Evolutionary conservation across 2,113 vertebrate genomes (phyloP).

Genomic region (Stegostoma tigrinum): DNA sequence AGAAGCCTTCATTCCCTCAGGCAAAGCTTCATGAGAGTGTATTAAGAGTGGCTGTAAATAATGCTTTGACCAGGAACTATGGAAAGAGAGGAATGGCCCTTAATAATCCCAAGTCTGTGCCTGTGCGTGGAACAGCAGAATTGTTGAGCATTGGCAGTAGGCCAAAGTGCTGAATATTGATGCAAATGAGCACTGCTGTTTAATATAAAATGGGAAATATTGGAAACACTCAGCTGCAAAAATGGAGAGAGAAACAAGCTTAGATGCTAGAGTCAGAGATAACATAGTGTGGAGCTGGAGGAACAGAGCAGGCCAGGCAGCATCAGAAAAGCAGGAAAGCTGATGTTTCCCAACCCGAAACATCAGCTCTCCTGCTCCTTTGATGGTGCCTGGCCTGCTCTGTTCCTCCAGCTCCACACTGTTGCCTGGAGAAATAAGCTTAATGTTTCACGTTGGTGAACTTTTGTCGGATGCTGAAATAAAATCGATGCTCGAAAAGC

Average conservation of each 20-base stretch:
- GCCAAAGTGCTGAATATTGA: conserved; percentile 4
- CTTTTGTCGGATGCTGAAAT: background rate
- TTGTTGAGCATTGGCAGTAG: background rate
- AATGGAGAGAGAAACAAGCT: background rate
- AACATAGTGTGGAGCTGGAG: no score
- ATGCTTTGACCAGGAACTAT: conserved; percentile 6
- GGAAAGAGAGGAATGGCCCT: background rate
- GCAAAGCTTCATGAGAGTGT: background rate
- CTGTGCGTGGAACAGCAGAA: background rate
- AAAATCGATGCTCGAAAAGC: no score
- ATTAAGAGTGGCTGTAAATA: background rate
- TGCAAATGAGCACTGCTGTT: background rate
- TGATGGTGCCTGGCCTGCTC: no score
- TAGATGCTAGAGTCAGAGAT: no score
- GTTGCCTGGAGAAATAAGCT: background rate
- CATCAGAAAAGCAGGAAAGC: no score
- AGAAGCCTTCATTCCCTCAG: background rate
- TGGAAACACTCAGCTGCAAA: background rate
- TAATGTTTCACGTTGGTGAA: background rate
- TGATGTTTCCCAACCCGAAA: no score
- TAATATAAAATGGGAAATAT: background rate
- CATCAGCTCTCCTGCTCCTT: no score
- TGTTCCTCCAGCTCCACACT: no score
- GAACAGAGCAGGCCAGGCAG: no score
- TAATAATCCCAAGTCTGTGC: background rate